These are phyloP conservation scores for Heterotilapia buettikoferi DNA, from an alignment of 2,113 vertebrate genomes.

Conservation along the genomic window DNA sequence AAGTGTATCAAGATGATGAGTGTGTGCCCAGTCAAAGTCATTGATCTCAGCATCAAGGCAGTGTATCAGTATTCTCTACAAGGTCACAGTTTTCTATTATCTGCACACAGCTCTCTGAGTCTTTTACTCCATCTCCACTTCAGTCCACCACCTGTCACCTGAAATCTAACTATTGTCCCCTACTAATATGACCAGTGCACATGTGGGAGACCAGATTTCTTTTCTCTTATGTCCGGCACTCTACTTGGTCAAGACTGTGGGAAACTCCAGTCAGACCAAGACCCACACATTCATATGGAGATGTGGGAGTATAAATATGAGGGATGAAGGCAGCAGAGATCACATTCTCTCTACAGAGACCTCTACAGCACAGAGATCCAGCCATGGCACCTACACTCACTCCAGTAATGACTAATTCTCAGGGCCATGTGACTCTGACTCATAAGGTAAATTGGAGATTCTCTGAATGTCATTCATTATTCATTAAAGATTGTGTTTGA, in stretches of 20 bases:
- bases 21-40: background rate
- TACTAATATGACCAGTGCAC: background rate
- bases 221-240: background rate
- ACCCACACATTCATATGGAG: constrained; percentile 58
- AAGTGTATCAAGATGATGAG: background rate
- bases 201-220: background rate
- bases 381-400: constrained; percentile 51
- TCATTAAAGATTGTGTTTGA: accelerated
- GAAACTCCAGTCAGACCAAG: constrained; percentile 41
- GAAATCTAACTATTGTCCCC: background rate
- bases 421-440: constrained; percentile 35
- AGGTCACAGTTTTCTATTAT: background rate
- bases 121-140: background rate
- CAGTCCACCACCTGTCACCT: background rate
- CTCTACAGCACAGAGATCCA: constrained; percentile 11
- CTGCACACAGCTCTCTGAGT: background rate
- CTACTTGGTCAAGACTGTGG: constrained; percentile 60
- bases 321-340: background rate
- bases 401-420: constrained; percentile 31
- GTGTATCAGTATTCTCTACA: background rate
- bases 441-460: constrained; percentile 11
- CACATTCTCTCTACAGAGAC: background rate
- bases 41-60: constrained; percentile 13
- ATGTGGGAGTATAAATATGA: constrained; percentile 48
- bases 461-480: background rate